A percentile compares a stretch with the other conserved stretches of the same genome.
These are phyloP conservation scores for Lutjanus argentimaculatus DNA, from an alignment of 2,797 vertebrate genomes.

Conservation along the genomic window DNA sequence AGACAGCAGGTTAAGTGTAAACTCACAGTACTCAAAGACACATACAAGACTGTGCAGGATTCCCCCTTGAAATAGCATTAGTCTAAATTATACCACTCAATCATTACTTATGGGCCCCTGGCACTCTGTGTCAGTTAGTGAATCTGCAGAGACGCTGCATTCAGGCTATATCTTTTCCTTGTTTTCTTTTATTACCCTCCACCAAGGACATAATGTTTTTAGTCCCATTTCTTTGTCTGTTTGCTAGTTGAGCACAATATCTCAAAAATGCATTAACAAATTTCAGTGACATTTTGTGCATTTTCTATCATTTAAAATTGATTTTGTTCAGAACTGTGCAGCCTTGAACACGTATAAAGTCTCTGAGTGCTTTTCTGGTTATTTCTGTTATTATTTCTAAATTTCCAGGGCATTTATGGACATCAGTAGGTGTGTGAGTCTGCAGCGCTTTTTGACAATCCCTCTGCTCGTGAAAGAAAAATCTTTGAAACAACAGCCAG, in stretches of 20 bases:
- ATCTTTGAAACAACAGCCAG: conserved; percentile 9
- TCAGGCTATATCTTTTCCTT: background rate
- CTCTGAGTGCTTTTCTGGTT: conserved; percentile 30
- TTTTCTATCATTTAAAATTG: conserved; percentile 21
- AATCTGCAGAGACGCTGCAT: conserved; percentile 27
- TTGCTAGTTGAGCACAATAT: background rate
- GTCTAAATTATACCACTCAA: conserved; percentile 42
- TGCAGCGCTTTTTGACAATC: conserved; percentile 11
- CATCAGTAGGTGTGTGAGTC: conserved; percentile 1
- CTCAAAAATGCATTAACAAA: conserved; percentile 19
- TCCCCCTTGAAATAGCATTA: conserved; percentile 46
- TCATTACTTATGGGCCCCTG: conserved; percentile 26
- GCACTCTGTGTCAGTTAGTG: conserved; percentile 10
- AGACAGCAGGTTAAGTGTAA: conserved; percentile 40
- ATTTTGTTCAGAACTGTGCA: conserved; percentile 20
- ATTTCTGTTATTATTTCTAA: conserved; percentile 34
- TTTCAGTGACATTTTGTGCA: conserved; percentile 35
- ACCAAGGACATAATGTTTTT: conserved; percentile 49
- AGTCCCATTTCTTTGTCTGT: conserved; percentile 10
- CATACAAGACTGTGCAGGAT: background rate
- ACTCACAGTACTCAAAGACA: conserved; percentile 10
- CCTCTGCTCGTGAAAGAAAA: conserved; percentile 13
- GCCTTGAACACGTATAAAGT: conserved; percentile 32
- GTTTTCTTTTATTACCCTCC: conserved; percentile 6
- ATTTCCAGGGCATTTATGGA: background rate